phyloP scores from a whole-genome alignment of 2,113 vertebrate species.

The Carassius gibelio region DNA sequence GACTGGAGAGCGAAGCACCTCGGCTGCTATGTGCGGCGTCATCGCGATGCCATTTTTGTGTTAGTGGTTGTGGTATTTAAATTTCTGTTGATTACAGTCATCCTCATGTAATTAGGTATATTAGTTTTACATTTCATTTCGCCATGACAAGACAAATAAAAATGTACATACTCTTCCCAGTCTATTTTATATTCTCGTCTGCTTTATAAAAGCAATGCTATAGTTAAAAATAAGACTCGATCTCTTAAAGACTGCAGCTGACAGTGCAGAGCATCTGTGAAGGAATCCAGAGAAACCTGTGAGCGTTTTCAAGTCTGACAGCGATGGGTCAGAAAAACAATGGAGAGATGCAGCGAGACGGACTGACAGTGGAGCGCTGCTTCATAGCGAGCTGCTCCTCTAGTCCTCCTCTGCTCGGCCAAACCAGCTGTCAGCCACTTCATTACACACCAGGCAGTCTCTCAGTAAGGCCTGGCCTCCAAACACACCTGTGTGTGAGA shows the following conservation, averaged over 20 bases:
- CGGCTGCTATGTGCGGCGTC: no score
- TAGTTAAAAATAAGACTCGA: not conserved
- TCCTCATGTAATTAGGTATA: not conserved
- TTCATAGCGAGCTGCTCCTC: not conserved
- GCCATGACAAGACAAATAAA: not conserved
- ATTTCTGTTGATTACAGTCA: not conserved
- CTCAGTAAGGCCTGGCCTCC: conserved; percentile 28
- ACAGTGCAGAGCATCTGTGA: not conserved
- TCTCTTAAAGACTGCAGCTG: not conserved
- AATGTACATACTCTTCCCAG: not conserved
- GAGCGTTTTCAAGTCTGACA: conserved; percentile 4
- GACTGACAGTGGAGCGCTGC: not conserved
- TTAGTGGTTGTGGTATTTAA: no score
- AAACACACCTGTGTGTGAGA: not conserved
- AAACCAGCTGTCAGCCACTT: conserved; percentile 44
- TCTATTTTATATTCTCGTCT: not conserved
- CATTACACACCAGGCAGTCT: conserved; percentile 53
- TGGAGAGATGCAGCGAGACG: not conserved
- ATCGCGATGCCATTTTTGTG: no score
- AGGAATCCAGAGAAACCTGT: conserved; percentile 19
- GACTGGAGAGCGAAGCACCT: no score
- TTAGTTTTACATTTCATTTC: not conserved
- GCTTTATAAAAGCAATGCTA: conserved; percentile 6
- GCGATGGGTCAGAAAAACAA: not conserved
- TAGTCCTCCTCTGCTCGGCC: conserved; percentile 30